Evolutionary conservation across 1,140 invertebrate genomes (phyloP), one percentile per base, ranked within the genome.

Genomic region (Panulirus ornatus): DNA sequence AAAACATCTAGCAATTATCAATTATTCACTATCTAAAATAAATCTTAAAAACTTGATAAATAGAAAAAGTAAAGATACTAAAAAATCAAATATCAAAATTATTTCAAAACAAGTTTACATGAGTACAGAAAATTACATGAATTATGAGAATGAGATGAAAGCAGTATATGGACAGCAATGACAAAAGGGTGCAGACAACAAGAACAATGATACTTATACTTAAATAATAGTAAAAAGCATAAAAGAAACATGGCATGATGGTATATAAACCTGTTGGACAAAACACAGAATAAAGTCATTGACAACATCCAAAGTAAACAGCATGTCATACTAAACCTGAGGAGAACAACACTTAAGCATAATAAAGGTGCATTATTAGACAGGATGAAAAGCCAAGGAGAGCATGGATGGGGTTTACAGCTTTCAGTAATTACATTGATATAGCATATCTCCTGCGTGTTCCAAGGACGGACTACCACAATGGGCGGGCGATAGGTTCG

Each of bases 401-500:
- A 78, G 76, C 76, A 73, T 47, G 79, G 27, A 81, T 88, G 40
- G 47, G 34, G 51, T 42, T 63, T 63, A n/a, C 38, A 63, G 36
- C 34, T 51, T 54, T 51, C 27, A 85, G 76, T 88, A 83, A 92
- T 93, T 92, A 94, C 93, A 93, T 94, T 94, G 91, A 94, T 95
- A 94, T 93, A 94, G 92, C 94, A 95, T 38, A 94, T 94, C 92
- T 94, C 93, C 91, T 94, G 93, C 51, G 94, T 94, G 84, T 94
- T 94, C 81, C 93, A 93, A 16, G 94, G 93, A 90, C 93, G 93
- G 91, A 94, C 92, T 91, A 92, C 91, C 82, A 92, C 93, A 73
- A 90, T 91, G 38, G 91, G 85, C 34, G 83, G 92, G 84, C 87
- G 87, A 51, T 54, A 51, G 79, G 92, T 19, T 90, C 92, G 27